Evolutionary conservation across 2,113 vertebrate species (phyloP).

Genomic region (Trematomus loennbergii): DNA sequence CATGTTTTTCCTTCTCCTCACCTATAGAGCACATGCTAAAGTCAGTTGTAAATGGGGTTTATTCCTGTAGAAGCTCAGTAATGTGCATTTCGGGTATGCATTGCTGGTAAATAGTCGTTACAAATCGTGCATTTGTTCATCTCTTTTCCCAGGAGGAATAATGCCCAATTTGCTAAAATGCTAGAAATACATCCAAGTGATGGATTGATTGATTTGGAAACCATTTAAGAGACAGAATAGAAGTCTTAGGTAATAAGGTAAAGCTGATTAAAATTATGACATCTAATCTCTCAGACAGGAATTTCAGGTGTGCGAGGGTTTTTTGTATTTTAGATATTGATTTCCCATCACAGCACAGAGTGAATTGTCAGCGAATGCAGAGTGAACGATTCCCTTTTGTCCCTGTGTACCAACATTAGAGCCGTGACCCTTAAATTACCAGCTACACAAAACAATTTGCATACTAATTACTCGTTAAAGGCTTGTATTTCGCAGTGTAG

Average conservation of each 20-base stretch:
- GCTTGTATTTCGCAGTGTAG: constrained; percentile 44
- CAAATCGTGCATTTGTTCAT: no score
- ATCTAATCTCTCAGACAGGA: constrained; percentile 24
- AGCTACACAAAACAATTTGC: constrained; percentile 71
- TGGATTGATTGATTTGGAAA: constrained; percentile 8
- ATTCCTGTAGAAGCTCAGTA: no score
- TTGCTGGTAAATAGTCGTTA: not conserved
- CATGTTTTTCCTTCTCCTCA: not conserved
- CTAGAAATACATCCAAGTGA: not conserved
- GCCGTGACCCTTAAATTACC: constrained; percentile 53
- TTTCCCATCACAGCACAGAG: constrained; percentile 58
- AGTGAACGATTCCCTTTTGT: constrained; percentile 33
- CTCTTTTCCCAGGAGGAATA: not conserved
- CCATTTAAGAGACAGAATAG: constrained; percentile 21
- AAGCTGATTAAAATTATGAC: constrained; percentile 27
- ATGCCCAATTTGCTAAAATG: not conserved
- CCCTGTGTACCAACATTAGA: constrained; percentile 31
- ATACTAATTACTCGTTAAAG: constrained; percentile 71
- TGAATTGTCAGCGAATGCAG: constrained; percentile 25
- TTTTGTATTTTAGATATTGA: constrained; percentile 57
- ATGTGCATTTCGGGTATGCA: not conserved
- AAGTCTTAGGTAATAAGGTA: constrained; percentile 12
- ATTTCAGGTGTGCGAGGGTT: constrained; percentile 43
- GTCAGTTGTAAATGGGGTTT: not conserved
- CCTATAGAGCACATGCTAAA: not conserved